Evolutionary conservation across 2,888 invertebrate genomes (phyloP).

Genomic region (Epinotia bilunana): DNA sequence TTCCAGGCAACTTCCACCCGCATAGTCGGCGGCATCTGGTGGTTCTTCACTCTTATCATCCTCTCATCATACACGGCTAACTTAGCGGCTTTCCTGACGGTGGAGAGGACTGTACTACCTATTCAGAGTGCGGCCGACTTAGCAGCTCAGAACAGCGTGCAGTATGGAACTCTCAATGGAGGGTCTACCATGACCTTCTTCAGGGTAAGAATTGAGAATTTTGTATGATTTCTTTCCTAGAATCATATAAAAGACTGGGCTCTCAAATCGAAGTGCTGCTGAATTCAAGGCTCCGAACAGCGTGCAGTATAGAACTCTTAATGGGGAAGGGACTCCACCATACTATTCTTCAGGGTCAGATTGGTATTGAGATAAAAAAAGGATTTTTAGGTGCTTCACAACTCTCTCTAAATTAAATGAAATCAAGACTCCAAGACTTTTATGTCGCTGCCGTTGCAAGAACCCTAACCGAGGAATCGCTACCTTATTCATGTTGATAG

Average conservation of each 20-base stretch:
- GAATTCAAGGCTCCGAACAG: constrained; percentile 97
- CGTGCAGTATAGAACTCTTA: constrained; percentile 96
- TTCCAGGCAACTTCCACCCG: constrained; percentile 95
- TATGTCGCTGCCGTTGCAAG: no score
- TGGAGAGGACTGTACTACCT: constrained; percentile 97
- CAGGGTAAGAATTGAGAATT: constrained; percentile 83
- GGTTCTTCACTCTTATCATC: constrained; percentile 99
- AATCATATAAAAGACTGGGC: no score
- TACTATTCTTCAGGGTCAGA: constrained; percentile 58
- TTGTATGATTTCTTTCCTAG: no score
- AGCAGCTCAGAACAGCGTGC: constrained; percentile 95
- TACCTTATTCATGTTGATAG: no score
- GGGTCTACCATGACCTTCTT: constrained; percentile 99
- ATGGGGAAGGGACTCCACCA: constrained; percentile 93
- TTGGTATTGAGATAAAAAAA: no score
- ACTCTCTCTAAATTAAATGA: no score
- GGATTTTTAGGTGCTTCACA: no score
- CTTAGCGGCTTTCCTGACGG: constrained; percentile 98
- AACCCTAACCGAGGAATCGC: no score
- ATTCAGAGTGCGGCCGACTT: constrained; percentile 98
- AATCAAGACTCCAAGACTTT: no score
- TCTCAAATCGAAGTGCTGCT: constrained; percentile 96
- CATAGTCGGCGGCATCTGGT: constrained; percentile 99
- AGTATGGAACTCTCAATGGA: constrained; percentile 96
- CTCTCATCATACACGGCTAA: constrained; percentile 99